Evolutionary conservation across 2,888 invertebrate genomes (phyloP), one percentile per base, ranked within the genome.

Genomic region (Cantharis rufa): DNA sequence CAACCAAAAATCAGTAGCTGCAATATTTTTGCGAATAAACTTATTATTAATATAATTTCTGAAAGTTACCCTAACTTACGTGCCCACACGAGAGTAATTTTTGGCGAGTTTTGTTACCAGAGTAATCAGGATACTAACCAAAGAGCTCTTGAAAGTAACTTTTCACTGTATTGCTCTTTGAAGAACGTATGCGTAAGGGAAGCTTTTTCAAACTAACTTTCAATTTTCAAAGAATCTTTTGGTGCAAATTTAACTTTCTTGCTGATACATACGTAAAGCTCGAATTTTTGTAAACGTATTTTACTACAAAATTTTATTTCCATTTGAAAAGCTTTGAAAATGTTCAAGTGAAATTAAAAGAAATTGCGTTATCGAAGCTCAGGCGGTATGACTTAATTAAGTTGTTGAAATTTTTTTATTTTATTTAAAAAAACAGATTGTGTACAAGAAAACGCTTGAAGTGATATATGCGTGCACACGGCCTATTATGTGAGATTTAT

Each of bases 51-150:
- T 21, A 66, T 66, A n/a, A 18, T 66, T 66, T 11, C 13, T 15
- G n/a, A 66, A 66, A 66, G 64, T 66, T 66, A 66, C 21, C 64
- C 21, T 66, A 15, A 21, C 64, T 66, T 66, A 21, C 21, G 16
- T 66, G 10, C 64, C n/a, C 64, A 21, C 64, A 66, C 13, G 64
- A 66, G 64, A 66, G 24, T 66, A 66, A 66, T 66, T 66, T 66
- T 66, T 66, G 64, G 64, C 64, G 21, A 66, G 64, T 66, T 66
- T 66, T 66, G 64, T 66, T 66, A 66, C 64, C 18, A 66, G 64
- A 21, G n/a, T 66, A 66, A 66, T 66, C 64, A 66, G 64, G 64
- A 66, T 66, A 21, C 21, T 66, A 66, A 24, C 64, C 21, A 7
- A 21, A 66, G 21, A n/a, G 64, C 64, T 66, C 64, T 66, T 66